Conservation (phyloP, 1,140 invertebrate genomes). For the Saccostrea echinata region DNA sequence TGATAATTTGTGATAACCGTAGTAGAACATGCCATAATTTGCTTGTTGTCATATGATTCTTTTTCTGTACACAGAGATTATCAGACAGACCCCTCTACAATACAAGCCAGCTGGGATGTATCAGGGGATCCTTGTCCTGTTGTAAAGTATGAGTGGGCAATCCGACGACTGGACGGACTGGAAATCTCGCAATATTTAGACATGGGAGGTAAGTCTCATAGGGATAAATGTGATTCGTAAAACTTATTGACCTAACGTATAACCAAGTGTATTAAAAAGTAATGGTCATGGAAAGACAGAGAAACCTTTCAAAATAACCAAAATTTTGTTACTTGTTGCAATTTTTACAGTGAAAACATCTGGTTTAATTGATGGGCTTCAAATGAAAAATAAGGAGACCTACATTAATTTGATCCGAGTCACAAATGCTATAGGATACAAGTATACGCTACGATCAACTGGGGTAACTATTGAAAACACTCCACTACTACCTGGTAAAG, state of each 20-base stretch:
- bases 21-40: too few relatives aligned
- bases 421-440: constrained; percentile 58
- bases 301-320: too few relatives aligned
- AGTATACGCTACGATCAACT: constrained; percentile 61
- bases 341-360: constrained; percentile 59
- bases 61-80: constrained; percentile 55
- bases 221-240: background rate
- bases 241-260: too few relatives aligned
- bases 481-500: constrained; percentile 67
- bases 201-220: constrained; percentile 51
- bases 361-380: constrained; percentile 63
- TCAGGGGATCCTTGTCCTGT: constrained; percentile 67
- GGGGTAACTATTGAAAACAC: constrained; percentile 68
- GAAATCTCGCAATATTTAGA: constrained; percentile 48
- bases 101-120: constrained; percentile 64
- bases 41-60: background rate
- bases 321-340: background rate
- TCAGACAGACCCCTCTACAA: constrained; percentile 51
- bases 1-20: too few relatives aligned
- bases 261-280: too few relatives aligned
- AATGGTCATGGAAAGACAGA: too few relatives aligned
- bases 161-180: constrained; percentile 62
- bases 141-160: constrained; percentile 64
- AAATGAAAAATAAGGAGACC: constrained; percentile 59
- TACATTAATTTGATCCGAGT: constrained; percentile 66